Evolutionary conservation across 2,113 vertebrate species (phyloP), one percentile per base, ranked within the genome.

Genomic region (Barbus barbus): DNA sequence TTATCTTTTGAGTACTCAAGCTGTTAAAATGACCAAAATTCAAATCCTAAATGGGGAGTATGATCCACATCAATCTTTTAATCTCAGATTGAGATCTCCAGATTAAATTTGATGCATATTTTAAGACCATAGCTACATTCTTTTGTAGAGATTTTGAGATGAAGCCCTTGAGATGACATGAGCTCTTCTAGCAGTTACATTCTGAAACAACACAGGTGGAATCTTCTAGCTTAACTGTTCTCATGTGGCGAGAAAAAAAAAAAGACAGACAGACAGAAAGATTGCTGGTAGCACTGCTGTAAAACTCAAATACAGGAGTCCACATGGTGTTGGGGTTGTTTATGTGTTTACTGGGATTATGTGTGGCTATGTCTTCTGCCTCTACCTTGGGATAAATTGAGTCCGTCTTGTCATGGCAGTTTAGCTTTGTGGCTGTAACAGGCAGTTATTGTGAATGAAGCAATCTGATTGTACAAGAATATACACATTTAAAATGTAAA

Each of bases 251-350:
- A 46, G n/a, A n/a, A 38, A 41, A 4, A 36, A 51, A 58, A 44
- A 60, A 60, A 60, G 3, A 22, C 7, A n/a, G 24, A 69, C 51
- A 53, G 48, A n/a, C n/a, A 14, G 53, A 78, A 36, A 24, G n/a
- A 84, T 74, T 67, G 56, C 71, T 87, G 67, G 53, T 36, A 82
- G 75, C 58, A 24, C 48, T 46, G 20, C 63, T 24, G 9, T 46
- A 36, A 82, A 72, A 61, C 58, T 71, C 44, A 73, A 84, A 81
- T 84, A 18, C 72, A 86, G 41, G 74, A 65, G 26, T 9, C 79
- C 41, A 33, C 28, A 11, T 63, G 20, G 65, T 22, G 20, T 41
- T 26, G 65, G 20, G 63, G 20, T 56, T 36, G 24, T 22, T 81
- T 81, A 31, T 69, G 63, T 56, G 61, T 81, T 82, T 24, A 12